Conservation (phyloP, 2,797 vertebrate genomes). For the Mycteria americana region DNA sequence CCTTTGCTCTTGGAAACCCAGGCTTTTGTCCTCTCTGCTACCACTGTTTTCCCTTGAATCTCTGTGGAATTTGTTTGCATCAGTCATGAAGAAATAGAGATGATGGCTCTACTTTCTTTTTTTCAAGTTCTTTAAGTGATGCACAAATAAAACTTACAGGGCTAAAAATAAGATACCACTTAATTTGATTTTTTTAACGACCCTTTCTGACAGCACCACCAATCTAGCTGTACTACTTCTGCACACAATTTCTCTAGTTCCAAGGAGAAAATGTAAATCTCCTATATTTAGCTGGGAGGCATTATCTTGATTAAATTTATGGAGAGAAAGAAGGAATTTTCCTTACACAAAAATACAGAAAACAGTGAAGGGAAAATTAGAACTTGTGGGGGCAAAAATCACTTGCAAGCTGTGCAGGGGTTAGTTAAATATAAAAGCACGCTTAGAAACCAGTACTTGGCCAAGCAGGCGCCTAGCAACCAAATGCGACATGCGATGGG, state of each 20-base stretch:
- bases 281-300: neutral
- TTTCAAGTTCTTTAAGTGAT: neutral
- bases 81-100: neutral
- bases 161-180: neutral
- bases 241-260: neutral
- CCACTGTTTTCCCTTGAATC: neutral
- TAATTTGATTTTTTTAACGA: neutral
- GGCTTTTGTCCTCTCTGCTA: neutral
- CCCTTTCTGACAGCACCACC: neutral
- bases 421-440: slow-evolving; percentile 41
- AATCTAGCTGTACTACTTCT: neutral
- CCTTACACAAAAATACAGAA: neutral
- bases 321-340: neutral
- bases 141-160: neutral
- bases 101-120: neutral
- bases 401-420: slow-evolving; percentile 11
- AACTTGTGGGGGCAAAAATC: slow-evolving; percentile 19
- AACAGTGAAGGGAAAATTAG: neutral
- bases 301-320: neutral
- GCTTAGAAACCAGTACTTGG: slow-evolving; percentile 23
- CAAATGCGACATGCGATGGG: neutral
- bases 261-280: neutral
- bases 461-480: slow-evolving; percentile 67
- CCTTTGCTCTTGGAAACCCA: neutral
- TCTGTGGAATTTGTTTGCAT: neutral